Conservation (phyloP, 2,797 vertebrate genomes). For the Ibycter americanus region DNA sequence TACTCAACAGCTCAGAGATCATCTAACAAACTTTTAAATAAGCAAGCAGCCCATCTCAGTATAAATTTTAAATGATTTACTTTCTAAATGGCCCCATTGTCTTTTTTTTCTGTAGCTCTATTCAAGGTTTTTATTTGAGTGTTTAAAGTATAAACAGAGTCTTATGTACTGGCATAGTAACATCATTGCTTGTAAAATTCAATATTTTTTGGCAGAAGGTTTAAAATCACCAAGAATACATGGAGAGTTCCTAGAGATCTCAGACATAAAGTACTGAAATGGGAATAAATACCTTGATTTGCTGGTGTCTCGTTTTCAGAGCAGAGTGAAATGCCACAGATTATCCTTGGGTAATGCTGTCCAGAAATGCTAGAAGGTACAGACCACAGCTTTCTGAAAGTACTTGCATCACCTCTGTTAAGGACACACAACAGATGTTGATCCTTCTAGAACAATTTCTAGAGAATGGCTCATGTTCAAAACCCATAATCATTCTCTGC, state of each 20-base stretch:
- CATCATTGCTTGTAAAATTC: background rate
- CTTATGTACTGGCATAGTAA: background rate
- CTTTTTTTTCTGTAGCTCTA: background rate
- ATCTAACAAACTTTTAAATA: background rate
- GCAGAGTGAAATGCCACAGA: background rate
- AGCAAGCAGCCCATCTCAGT: background rate
- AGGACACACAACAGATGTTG: background rate
- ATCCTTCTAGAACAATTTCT: background rate
- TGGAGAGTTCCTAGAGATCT: background rate
- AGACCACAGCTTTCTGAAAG: background rate
- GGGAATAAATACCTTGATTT: background rate
- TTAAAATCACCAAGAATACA: background rate
- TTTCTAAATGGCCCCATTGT: background rate
- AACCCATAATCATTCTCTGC: background rate
- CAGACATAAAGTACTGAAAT: background rate
- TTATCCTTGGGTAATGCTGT: background rate
- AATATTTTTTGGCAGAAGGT: accelerated
- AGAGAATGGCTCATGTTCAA: background rate
- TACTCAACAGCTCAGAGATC: background rate
- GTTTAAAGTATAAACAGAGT: background rate
- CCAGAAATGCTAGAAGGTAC: background rate
- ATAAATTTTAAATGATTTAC: background rate
- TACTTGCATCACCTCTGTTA: background rate
- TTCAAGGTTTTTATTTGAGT: background rate
- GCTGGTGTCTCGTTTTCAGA: background rate